phyloP scores from a whole-genome alignment of 2,113 vertebrate species.

The Ageneiosus marmoratus region DNA sequence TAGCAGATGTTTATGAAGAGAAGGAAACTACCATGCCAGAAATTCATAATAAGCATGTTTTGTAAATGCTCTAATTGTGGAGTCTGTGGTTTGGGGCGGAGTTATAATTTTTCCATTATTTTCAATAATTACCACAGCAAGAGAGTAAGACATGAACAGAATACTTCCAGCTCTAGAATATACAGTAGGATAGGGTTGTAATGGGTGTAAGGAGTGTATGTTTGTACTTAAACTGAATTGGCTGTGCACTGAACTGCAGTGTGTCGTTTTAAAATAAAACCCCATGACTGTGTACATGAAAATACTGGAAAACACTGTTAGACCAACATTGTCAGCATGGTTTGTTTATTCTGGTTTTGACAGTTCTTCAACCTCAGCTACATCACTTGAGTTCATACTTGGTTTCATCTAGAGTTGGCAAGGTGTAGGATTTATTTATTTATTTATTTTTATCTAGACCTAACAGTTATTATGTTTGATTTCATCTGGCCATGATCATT shows the following conservation, averaged over 20 bases:
- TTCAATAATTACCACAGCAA: background rate
- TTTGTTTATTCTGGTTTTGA: background rate
- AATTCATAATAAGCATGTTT: background rate
- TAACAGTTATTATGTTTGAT: background rate
- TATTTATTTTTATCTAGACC: background rate
- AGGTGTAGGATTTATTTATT: background rate
- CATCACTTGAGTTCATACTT: background rate
- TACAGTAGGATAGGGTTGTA: background rate
- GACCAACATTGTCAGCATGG: background rate
- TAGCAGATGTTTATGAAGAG: no score
- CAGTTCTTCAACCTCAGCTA: background rate
- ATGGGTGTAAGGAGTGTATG: no score
- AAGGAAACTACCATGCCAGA: background rate
- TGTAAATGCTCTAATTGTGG: background rate
- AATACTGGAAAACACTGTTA: background rate
- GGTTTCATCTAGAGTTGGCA: background rate
- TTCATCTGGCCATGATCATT: background rate
- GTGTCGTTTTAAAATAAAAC: background rate
- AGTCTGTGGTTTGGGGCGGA: background rate
- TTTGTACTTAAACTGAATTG: background rate
- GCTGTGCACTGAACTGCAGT: background rate
- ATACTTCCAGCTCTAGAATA: background rate
- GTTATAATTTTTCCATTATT: background rate
- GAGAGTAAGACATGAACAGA: background rate
- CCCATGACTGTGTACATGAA: background rate